These are phyloP conservation scores for Apostichopus leukothele DNA, from an alignment of 53 echinoderm and acorn worm species.

Conservation along the genomic window DNA sequence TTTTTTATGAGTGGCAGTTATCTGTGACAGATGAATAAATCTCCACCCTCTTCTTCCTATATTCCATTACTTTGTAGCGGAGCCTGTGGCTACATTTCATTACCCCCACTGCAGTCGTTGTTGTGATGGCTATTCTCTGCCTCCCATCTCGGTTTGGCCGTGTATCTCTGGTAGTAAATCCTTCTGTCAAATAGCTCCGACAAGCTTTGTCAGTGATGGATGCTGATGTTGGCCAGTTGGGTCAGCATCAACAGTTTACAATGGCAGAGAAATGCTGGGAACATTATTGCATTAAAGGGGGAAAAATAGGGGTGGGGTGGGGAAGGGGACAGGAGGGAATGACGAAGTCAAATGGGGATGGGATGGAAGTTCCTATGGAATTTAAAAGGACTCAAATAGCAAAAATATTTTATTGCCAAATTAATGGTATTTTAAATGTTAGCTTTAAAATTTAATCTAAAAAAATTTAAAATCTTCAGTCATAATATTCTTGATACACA, in stretches of 20 bases:
- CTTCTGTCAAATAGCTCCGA: conserved; percentile 12
- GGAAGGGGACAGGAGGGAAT: too few species aligned
- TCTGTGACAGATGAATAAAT: neutral
- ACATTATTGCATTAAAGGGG: neutral
- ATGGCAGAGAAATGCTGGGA: neutral
- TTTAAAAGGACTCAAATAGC: too few species aligned
- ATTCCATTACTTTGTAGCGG: neutral
- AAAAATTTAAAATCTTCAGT: too few species aligned
- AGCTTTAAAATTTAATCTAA: too few species aligned
- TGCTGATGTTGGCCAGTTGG: conserved; percentile 19
- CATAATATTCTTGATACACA: too few species aligned
- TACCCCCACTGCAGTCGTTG: neutral
- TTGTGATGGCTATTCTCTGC: neutral
- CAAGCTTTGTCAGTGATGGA: conserved; percentile 9
- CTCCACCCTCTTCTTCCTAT: neutral
- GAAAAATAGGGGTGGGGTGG: neutral
- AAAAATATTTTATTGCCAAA: too few species aligned
- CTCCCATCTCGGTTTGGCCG: neutral
- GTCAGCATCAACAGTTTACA: conserved; percentile 2
- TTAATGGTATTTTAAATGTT: too few species aligned
- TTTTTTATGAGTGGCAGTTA: conserved; percentile 14
- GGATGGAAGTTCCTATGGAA: too few species aligned
- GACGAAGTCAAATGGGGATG: too few species aligned
- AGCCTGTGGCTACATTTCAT: neutral
- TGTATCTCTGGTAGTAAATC: conserved; percentile 6